A percentile compares a stretch with the other conserved stretches of the same genome.
Evolutionary conservation across 2,113 vertebrate genomes (phyloP).

Genomic region (Dissostichus mawsoni): DNA sequence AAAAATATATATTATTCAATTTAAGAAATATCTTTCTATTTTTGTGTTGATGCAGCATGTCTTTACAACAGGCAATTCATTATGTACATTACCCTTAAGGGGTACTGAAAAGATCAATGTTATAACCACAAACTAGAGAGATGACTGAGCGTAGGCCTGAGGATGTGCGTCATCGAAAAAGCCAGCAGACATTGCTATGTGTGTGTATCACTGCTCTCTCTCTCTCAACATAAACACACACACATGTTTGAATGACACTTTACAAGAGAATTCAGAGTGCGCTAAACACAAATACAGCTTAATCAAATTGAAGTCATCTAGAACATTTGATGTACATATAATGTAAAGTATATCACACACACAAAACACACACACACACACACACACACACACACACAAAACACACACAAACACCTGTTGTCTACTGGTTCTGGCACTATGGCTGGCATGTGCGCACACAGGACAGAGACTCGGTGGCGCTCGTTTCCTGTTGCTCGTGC

Average conservation of each 20-base stretch:
- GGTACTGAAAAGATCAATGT: neutral
- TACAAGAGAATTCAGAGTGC: constrained; percentile 3
- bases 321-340: constrained; percentile 40
- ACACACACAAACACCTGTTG: constrained; percentile 68
- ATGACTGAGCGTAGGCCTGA: constrained; percentile 47
- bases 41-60: neutral
- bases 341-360: constrained; percentile 44
- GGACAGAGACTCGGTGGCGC: constrained; percentile 68
- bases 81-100: neutral
- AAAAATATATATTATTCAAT: neutral
- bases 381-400: constrained; percentile 2
- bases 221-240: neutral
- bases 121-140: constrained; percentile 51
- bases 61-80: neutral
- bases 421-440: constrained; percentile 53
- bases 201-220: constrained; percentile 11
- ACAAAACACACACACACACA: constrained; percentile 39
- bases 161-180: constrained; percentile 68
- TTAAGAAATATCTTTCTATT: neutral
- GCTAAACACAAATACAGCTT: neutral
- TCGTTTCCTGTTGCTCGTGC: constrained; percentile 51
- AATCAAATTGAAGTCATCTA: constrained; percentile 23
- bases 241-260: constrained; percentile 21
- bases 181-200: constrained; percentile 24
- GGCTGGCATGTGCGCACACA: constrained; percentile 55